A percentile compares a stretch with the other conserved stretches of the same genome.
phyloP scores from a whole-genome alignment of 2,888 invertebrate genomes.

The Notodonta ziczac region DNA sequence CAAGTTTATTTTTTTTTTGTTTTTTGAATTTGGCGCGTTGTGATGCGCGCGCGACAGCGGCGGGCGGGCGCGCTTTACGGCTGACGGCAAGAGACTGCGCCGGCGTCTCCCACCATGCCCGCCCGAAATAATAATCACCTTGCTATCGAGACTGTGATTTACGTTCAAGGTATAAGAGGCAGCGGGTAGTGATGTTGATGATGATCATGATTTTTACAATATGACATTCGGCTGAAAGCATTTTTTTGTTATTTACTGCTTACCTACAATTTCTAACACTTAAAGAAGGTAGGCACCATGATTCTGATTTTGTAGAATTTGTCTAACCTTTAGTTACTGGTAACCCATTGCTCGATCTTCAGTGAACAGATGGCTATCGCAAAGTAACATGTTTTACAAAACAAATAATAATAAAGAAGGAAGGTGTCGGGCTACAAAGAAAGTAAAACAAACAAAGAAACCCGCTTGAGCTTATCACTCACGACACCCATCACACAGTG shows the following conservation, averaged over 20 bases:
- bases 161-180: constrained; percentile 47
- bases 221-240: too few species aligned
- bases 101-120: constrained; percentile 68
- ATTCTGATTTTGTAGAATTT: too few species aligned
- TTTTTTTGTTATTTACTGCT: too few species aligned
- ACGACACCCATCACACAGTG: constrained; percentile 52
- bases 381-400: too few species aligned
- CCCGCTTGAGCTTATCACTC: constrained; percentile 34
- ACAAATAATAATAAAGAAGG: too few species aligned
- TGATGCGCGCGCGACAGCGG: constrained; percentile 57
- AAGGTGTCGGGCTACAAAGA: too few species aligned
- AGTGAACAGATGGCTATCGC: too few species aligned
- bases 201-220: background rate
- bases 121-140: constrained; percentile 81
- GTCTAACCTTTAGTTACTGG: too few species aligned
- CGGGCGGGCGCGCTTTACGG: constrained; percentile 70
- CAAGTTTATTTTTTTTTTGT: constrained; percentile 47
- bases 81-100: constrained; percentile 80
- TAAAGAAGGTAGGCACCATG: too few species aligned
- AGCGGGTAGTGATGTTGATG: constrained; percentile 42
- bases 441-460: background rate
- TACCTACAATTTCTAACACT: too few species aligned
- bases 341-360: too few species aligned
- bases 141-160: constrained; percentile 73
- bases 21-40: constrained; percentile 65